A percentile compares a stretch with the other conserved stretches of the same genome.
phyloP scores from a whole-genome alignment of 2,888 invertebrate species.

The Clitarchus hookeri region DNA sequence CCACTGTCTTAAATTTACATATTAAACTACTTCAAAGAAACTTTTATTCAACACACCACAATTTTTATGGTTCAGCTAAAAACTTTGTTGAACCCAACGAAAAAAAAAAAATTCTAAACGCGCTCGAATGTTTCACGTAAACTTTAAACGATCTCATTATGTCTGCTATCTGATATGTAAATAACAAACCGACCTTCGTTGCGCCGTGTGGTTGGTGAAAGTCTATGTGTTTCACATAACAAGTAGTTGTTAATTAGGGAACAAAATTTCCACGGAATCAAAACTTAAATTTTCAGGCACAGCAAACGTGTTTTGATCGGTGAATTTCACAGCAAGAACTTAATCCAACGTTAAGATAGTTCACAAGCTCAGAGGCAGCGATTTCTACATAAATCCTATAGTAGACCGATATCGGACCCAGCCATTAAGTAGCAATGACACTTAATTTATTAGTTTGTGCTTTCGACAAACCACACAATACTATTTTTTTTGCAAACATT shows the following conservation, averaged over 20 bases:
- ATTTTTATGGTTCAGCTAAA: background rate
- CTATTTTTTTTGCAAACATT: no score
- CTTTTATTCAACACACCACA: background rate
- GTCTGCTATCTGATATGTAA: background rate
- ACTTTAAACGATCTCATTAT: conserved; percentile 10
- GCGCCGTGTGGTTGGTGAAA: background rate
- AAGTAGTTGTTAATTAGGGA: background rate
- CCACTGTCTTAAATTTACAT: background rate
- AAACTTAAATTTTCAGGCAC: no score
- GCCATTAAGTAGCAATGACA: no score
- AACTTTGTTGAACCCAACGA: background rate
- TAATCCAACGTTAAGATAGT: no score
- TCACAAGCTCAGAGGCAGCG: no score
- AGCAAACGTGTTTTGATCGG: no score
- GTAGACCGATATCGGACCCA: no score
- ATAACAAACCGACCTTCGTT: background rate
- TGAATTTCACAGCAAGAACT: no score
- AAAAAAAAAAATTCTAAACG: background rate
- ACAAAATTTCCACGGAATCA: background rate
- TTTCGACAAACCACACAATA: no score
- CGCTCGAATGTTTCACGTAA: background rate
- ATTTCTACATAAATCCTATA: no score
- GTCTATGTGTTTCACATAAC: background rate
- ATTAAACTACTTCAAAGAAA: background rate
- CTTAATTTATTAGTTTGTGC: no score